These are phyloP conservation scores for Pterocles orientalis DNA, from an alignment of 2,113 vertebrate genomes.

Conservation along the genomic window DNA sequence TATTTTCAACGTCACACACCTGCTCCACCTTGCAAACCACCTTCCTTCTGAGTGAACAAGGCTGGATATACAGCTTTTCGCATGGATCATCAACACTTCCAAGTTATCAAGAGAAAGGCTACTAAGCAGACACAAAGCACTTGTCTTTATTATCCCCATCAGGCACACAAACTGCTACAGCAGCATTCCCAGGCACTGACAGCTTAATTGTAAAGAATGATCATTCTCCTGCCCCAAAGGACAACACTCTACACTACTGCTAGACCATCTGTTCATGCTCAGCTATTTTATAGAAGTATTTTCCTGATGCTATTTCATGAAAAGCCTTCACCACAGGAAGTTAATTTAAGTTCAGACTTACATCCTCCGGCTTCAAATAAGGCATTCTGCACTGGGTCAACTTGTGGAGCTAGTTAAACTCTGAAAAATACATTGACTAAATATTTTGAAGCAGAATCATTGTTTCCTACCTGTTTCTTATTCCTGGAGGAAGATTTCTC, in stretches of 20 bases:
- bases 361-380: background rate
- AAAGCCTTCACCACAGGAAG: background rate
- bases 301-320: background rate
- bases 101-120: background rate
- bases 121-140: background rate
- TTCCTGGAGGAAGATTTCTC: slow-evolving; percentile 93
- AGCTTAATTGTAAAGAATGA: background rate
- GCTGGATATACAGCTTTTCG: background rate
- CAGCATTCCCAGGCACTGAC: background rate
- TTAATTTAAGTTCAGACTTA: background rate
- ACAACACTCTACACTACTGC: background rate
- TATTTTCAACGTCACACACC: background rate
- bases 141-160: background rate
- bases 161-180: background rate
- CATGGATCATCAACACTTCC: background rate
- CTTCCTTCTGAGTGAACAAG: background rate
- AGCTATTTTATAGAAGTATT: background rate
- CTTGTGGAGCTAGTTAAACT: background rate
- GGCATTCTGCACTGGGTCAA: background rate
- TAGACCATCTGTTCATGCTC: background rate
- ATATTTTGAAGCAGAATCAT: background rate
- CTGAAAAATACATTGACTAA: background rate
- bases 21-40: background rate
- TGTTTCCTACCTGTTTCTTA: slow-evolving; percentile 89
- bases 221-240: background rate